phyloP scores from a whole-genome alignment of 2,888 invertebrate genomes.

The Pandemis cinnamomeana region DNA sequence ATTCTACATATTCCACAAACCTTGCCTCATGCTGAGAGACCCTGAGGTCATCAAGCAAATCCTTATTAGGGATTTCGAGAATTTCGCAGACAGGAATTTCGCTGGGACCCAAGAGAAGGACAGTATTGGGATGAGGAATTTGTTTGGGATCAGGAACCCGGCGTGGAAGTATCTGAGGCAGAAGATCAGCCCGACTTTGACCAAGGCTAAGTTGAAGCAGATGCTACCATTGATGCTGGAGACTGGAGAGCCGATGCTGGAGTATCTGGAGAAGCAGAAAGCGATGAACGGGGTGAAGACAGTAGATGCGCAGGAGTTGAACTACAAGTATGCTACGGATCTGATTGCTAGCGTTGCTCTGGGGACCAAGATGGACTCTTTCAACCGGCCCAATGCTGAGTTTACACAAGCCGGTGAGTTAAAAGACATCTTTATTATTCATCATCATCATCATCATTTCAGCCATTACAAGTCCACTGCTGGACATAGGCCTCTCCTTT shows the following conservation, averaged over 20 bases:
- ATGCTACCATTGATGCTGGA: constrained; percentile 50
- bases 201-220: constrained; percentile 44
- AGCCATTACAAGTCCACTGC: no score
- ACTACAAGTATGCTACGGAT: constrained; percentile 49
- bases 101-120: constrained; percentile 49
- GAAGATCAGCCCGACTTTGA: constrained; percentile 48
- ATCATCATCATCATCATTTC: no score
- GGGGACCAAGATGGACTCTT: constrained; percentile 48
- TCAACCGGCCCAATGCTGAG: constrained; percentile 45
- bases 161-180: constrained; percentile 50
- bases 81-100: constrained; percentile 49
- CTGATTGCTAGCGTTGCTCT: constrained; percentile 50
- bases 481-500: no score
- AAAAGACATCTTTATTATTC: no score
- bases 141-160: constrained; percentile 50
- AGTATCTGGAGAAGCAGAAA: constrained; percentile 41
- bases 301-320: constrained; percentile 48
- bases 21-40: constrained; percentile 50
- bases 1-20: constrained; percentile 52
- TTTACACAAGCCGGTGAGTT: constrained; percentile 48
- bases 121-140: constrained; percentile 51
- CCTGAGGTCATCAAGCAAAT: constrained; percentile 51
- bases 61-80: constrained; percentile 47
- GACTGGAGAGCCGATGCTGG: constrained; percentile 48
- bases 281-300: constrained; percentile 7